Percentiles rank a stretch among this genome's conserved stretches.
These are phyloP conservation scores for Melitaea cinxia DNA, from an alignment of 1,140 invertebrate genomes.

Conservation along the genomic window DNA sequence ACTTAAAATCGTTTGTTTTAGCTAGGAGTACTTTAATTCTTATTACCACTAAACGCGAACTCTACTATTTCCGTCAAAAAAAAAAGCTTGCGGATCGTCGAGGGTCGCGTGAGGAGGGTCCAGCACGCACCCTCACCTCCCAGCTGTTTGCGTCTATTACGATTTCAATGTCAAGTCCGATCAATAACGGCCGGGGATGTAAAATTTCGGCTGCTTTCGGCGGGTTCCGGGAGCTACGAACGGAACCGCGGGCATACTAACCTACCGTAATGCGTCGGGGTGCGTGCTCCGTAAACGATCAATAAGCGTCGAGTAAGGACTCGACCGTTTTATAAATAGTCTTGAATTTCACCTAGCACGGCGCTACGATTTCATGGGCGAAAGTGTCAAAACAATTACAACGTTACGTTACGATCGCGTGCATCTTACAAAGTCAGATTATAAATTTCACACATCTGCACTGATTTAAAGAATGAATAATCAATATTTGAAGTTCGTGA, in stretches of 20 bases:
- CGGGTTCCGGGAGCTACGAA: conserved; percentile 70
- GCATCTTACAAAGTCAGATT: conserved; percentile 15
- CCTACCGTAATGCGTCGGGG: conserved; percentile 77
- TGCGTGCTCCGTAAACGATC: conserved; percentile 74
- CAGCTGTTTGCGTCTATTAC: conserved; percentile 81
- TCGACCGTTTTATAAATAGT: conserved; percentile 76
- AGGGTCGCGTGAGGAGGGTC: conserved; percentile 54
- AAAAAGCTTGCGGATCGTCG: conserved; percentile 31
- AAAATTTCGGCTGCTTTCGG: conserved; percentile 76
- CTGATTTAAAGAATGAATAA: conserved; percentile 49
- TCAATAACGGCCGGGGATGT: conserved; percentile 79
- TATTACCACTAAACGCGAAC: not conserved
- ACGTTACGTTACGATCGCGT: conserved; percentile 45
- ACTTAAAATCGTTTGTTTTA: conserved; percentile 3
- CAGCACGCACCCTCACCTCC: conserved; percentile 64
- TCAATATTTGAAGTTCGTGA: conserved; percentile 48
- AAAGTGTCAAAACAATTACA: conserved; percentile 59
- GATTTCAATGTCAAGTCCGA: conserved; percentile 83
- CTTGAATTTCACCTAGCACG: conserved; percentile 76
- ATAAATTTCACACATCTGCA: conserved; percentile 29
- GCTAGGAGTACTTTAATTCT: not conserved
- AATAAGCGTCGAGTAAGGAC: conserved; percentile 71
- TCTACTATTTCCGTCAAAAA: not conserved
- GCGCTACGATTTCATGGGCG: conserved; percentile 58
- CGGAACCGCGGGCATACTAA: conserved; percentile 69